phyloP scores from a whole-genome alignment of 2,888 invertebrate genomes.

The Malthinus seriepunctatus region DNA sequence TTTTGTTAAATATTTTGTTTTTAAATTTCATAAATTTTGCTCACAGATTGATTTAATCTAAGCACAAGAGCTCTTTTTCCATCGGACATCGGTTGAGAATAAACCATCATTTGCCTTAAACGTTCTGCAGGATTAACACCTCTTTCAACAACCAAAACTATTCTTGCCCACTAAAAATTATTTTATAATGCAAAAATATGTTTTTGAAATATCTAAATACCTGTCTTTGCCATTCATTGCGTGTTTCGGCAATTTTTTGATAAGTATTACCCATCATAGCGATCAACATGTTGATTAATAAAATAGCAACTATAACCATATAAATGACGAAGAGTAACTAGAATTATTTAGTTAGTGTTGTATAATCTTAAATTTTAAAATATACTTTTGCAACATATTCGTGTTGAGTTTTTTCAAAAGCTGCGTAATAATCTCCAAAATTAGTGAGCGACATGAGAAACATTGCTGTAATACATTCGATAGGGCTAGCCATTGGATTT shows the following conservation, averaged over 20 bases:
- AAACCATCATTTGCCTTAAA: slow-evolving; percentile 81
- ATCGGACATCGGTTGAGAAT: slow-evolving; percentile 94
- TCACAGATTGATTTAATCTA: slow-evolving; percentile 85
- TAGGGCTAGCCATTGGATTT: slow-evolving; percentile 89
- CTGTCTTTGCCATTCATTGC: slow-evolving; percentile 97
- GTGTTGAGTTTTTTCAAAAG: slow-evolving; percentile 87
- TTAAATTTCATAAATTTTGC: slow-evolving; percentile 28
- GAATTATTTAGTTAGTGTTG: slow-evolving; percentile 33
- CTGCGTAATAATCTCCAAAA: slow-evolving; percentile 92
- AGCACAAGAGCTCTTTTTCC: slow-evolving; percentile 84
- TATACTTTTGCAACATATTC: slow-evolving; percentile 85
- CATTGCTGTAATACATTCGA: slow-evolving; percentile 96
- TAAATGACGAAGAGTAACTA: slow-evolving; percentile 92
- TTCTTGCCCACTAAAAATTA: slow-evolving; percentile 86
- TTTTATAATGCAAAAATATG: background rate
- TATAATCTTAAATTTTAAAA: background rate
- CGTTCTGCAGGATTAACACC: slow-evolving; percentile 92
- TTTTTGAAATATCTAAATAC: slow-evolving; percentile 47
- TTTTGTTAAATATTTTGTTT: background rate
- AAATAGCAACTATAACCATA: slow-evolving; percentile 94
- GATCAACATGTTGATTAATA: slow-evolving; percentile 97
- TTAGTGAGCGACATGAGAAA: slow-evolving; percentile 98
- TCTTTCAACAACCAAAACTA: slow-evolving; percentile 94
- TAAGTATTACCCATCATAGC: slow-evolving; percentile 99
- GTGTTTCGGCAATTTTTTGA: slow-evolving; percentile 94